phyloP scores from a whole-genome alignment of 2,797 vertebrate species.

The Gambusia yucatana region DNA sequence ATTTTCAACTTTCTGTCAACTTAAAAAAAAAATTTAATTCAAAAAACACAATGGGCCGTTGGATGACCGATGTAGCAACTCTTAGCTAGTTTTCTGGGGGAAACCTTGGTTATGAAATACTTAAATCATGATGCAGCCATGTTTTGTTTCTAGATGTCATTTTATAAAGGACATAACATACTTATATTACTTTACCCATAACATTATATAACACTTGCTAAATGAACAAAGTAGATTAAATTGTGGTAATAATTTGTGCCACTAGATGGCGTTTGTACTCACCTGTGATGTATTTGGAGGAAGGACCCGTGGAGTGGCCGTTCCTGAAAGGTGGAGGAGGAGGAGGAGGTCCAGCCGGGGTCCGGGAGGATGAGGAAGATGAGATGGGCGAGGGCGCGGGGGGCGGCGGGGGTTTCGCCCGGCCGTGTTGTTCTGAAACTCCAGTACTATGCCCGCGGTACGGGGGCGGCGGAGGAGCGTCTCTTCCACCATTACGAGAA shows the following conservation, averaged over 20 bases:
- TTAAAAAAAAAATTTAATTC: too few species aligned
- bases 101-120: too few species aligned
- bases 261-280: constrained; percentile 56
- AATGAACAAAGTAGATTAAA: not conserved
- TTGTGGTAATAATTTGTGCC: not conserved
- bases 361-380: constrained; percentile 80
- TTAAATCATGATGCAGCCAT: not conserved
- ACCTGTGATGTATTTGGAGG: constrained; percentile 87
- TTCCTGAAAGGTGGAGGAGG: constrained; percentile 92
- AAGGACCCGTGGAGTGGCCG: constrained; percentile 82
- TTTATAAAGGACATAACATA: not conserved
- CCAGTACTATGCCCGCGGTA: constrained; percentile 83
- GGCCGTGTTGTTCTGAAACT: constrained; percentile 72
- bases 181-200: too few species aligned
- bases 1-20: too few species aligned
- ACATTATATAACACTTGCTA: not conserved
- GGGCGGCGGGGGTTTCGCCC: constrained; percentile 83
- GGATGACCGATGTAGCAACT: too few species aligned
- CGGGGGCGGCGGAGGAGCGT: constrained; percentile 89
- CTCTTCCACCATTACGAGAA: constrained; percentile 87
- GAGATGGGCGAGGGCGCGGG: constrained; percentile 76
- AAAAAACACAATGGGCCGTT: too few species aligned
- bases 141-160: not conserved
- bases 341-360: constrained; percentile 87
- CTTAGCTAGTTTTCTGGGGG: too few species aligned